Evolutionary conservation across 2,797 vertebrate genomes (phyloP).

Genomic region (Lepilemur septentrionalis): DNA sequence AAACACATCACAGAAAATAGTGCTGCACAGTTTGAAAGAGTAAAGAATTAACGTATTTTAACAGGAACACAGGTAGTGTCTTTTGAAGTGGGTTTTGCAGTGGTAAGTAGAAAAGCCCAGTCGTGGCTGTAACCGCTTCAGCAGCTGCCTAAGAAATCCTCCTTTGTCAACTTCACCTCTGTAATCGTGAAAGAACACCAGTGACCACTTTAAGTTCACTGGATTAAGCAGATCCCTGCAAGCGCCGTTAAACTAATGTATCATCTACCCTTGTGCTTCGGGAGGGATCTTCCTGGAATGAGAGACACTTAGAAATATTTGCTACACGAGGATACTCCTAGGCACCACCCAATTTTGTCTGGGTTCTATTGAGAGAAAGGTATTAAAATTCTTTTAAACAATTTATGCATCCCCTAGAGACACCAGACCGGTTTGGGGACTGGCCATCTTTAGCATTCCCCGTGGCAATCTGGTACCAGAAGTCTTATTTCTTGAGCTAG

Average conservation of each 20-base stretch:
- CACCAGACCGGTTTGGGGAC: neutral
- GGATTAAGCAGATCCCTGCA: conserved; percentile 40
- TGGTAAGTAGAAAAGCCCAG: neutral
- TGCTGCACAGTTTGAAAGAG: neutral
- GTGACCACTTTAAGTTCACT: neutral
- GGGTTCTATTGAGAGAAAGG: neutral
- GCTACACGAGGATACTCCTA: neutral
- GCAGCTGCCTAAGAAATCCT: neutral
- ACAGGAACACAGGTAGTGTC: neutral
- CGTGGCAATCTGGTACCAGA: neutral
- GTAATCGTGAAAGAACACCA: neutral
- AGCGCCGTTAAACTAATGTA: conserved; percentile 41
- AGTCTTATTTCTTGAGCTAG: conserved; percentile 51
- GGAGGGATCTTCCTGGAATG: neutral
- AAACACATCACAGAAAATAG: neutral
- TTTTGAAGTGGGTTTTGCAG: neutral
- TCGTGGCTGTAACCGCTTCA: neutral
- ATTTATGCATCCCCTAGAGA: neutral
- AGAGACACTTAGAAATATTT: neutral
- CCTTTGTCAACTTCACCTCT: conserved; percentile 3
- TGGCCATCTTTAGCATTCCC: neutral
- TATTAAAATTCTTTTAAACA: neutral
- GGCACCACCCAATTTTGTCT: neutral
- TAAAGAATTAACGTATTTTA: neutral
- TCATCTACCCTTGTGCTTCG: conserved; percentile 3